phyloP scores from a whole-genome alignment of 2,797 vertebrate species.

The Pristis pectinata region DNA sequence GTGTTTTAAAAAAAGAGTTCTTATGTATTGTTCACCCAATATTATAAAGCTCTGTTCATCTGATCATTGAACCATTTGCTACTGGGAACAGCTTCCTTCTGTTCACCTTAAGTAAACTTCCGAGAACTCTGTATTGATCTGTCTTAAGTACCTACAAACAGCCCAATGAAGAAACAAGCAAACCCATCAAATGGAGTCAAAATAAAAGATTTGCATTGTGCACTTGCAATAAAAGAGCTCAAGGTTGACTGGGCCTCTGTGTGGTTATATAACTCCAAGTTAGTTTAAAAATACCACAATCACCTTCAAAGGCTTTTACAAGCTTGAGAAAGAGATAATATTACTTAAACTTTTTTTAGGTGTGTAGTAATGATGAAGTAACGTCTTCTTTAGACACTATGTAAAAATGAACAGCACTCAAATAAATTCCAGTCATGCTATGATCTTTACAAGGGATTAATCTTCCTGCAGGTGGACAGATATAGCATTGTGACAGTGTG shows the following conservation, averaged over 20 bases:
- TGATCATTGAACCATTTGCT: too few relatives aligned
- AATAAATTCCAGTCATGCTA: background rate
- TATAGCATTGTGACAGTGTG: background rate
- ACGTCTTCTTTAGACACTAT: background rate
- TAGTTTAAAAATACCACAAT: background rate
- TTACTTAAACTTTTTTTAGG: conserved; percentile 20
- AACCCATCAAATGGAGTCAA: background rate
- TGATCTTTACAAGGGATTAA: conserved; percentile 8
- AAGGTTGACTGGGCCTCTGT: background rate
- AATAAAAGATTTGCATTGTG: background rate
- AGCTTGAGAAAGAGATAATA: background rate
- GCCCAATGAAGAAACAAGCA: background rate
- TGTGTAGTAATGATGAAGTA: conserved; percentile 21
- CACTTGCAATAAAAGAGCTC: background rate
- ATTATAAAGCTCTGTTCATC: too few relatives aligned
- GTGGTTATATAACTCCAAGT: background rate
- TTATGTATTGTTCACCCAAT: too few relatives aligned
- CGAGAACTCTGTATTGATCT: background rate
- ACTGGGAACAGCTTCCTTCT: too few relatives aligned
- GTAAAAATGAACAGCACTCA: background rate
- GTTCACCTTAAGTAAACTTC: too few relatives aligned
- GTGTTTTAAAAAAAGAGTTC: too few relatives aligned
- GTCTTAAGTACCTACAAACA: background rate
- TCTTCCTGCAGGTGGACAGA: conserved; percentile 1
- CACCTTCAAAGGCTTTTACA: background rate